Conservation (phyloP, 2,113 vertebrate genomes). For the Panthera leo region DNA sequence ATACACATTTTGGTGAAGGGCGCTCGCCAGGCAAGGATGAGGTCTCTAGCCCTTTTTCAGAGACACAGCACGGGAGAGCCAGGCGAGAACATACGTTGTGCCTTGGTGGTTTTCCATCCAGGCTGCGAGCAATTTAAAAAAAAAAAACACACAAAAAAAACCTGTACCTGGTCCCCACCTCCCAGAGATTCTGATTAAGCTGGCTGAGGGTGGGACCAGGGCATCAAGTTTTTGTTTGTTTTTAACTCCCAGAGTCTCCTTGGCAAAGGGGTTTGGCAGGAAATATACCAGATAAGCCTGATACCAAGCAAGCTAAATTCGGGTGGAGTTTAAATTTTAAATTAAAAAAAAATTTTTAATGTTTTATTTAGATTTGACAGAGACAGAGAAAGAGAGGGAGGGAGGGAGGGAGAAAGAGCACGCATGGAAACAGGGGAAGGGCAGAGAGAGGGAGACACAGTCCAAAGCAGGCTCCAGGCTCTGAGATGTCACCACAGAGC, state of each 20-base stretch:
- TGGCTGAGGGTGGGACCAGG: no score
- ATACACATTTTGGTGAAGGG: not conserved
- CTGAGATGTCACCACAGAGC: no score
- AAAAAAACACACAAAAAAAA: no score
- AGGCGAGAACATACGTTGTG: accelerated
- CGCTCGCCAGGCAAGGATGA: accelerated
- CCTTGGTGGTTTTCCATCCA: not conserved
- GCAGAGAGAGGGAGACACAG: no score
- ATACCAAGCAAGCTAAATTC: not conserved
- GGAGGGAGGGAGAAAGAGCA: no score
- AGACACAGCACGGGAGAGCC: not conserved
- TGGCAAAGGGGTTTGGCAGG: not conserved
- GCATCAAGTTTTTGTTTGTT: not conserved
- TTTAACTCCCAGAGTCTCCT: not conserved
- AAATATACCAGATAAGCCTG: not conserved
- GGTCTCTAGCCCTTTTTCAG: not conserved
- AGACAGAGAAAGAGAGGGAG: no score
- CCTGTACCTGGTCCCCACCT: accelerated
- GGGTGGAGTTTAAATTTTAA: not conserved
- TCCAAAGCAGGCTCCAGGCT: no score
- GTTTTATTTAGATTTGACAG: no score
- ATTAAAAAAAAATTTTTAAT: no score
- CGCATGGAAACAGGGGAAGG: no score
- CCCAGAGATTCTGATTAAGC: not conserved
- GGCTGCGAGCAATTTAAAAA: not conserved